phyloP scores from a whole-genome alignment of 2,113 vertebrate genomes.

The Melanerpes formicivorus region DNA sequence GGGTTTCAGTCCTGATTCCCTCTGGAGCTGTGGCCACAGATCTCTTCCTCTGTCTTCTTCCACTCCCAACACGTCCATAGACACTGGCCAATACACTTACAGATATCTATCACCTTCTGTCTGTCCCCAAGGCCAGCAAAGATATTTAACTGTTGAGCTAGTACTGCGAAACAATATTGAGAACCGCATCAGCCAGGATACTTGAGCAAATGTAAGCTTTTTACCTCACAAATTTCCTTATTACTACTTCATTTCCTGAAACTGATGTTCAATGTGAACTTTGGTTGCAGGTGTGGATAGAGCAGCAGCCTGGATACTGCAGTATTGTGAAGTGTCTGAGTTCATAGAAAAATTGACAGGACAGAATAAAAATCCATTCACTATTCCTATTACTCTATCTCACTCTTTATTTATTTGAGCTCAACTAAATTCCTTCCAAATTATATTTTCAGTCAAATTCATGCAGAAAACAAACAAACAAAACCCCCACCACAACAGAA shows the following conservation, averaged over 20 bases:
- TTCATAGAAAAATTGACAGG: not conserved
- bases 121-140: not conserved
- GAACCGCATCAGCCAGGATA: not conserved
- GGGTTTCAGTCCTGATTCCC: not conserved
- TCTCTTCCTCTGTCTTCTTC: not conserved
- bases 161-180: not conserved
- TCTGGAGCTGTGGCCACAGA: not conserved
- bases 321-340: rapidly evolving
- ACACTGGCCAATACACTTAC: rapidly evolving
- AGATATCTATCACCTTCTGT: not conserved
- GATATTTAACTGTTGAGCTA: rapidly evolving
- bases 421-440: not conserved
- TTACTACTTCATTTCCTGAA: not conserved
- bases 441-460: not conserved
- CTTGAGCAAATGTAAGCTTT: rapidly evolving
- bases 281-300: not conserved
- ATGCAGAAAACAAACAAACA: not conserved
- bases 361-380: not conserved
- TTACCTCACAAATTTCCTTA: not conserved
- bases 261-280: not conserved
- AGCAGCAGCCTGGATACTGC: rapidly evolving
- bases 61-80: rapidly evolving
- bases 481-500: too few species aligned
- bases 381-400: not conserved
- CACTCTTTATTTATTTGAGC: rapidly evolving